Evolutionary conservation across 35 echinoderm and acorn worm species (phyloP).

Genomic region (Lytechinus variegatus): DNA sequence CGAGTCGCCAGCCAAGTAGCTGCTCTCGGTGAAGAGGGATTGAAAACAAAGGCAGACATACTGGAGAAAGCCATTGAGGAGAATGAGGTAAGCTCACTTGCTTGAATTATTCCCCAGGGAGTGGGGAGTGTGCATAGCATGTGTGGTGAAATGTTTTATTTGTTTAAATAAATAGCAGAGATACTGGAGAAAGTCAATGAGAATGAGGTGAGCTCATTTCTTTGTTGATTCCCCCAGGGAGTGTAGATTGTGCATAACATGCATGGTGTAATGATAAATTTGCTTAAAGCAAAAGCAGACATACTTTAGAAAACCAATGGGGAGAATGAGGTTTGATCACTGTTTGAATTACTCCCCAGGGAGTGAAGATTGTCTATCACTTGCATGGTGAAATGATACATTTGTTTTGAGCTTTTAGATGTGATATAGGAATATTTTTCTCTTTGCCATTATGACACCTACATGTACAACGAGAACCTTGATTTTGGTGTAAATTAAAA

Average conservation of each 20-base stretch:
- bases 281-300: slow-evolving; percentile 58
- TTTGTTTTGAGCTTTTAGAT: too few relatives aligned
- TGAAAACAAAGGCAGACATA: slow-evolving; percentile 55
- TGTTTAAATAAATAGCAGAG: slow-evolving; percentile 45
- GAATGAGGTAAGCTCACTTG: slow-evolving; percentile 75
- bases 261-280: too few relatives aligned
- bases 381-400: too few relatives aligned
- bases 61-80: slow-evolving; percentile 76
- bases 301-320: slow-evolving; percentile 68
- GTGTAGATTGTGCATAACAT: too few relatives aligned
- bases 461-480: too few relatives aligned
- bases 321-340: slow-evolving; percentile 62
- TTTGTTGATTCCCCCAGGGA: neutral
- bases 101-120: too few relatives aligned
- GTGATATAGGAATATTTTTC: too few relatives aligned
- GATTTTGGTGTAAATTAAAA: too few relatives aligned
- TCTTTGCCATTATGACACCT: too few relatives aligned
- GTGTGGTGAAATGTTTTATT: too few relatives aligned
- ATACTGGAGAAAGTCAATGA: slow-evolving; percentile 70
- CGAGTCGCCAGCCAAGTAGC: slow-evolving; percentile 80
- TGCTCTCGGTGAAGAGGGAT: slow-evolving; percentile 77
- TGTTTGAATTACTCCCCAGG: neutral
- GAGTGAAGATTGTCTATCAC: too few relatives aligned
- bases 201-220: slow-evolving; percentile 67
- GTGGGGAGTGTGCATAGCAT: too few relatives aligned